phyloP scores from a whole-genome alignment of 2,113 vertebrate genomes.

The Ageneiosus marmoratus region DNA sequence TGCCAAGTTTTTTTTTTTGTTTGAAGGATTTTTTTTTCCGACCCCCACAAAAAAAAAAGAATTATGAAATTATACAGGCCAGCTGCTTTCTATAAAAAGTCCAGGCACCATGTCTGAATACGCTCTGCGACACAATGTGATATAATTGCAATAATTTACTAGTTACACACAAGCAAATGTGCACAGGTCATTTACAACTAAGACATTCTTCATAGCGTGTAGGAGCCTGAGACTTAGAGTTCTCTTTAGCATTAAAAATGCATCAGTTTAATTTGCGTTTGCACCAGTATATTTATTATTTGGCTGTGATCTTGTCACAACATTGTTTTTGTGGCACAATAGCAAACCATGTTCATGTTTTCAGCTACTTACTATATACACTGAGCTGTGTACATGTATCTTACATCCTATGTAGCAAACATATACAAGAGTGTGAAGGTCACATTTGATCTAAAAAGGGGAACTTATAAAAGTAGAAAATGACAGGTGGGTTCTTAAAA shows the following conservation, averaged over 20 bases:
- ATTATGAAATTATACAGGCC: background rate
- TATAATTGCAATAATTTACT: background rate
- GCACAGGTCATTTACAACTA: background rate
- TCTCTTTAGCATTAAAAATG: background rate
- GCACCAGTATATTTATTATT: background rate
- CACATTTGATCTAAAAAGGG: background rate
- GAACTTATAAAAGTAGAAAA: no score
- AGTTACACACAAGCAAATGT: background rate
- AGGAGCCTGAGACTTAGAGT: background rate
- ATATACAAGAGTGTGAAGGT: background rate
- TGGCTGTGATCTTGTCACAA: background rate
- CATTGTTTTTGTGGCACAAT: background rate
- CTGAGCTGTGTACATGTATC: no score
- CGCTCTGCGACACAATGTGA: background rate
- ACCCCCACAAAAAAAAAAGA: background rate
- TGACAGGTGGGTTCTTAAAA: background rate
- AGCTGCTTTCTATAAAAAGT: constrained; percentile 14
- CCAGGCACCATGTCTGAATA: background rate
- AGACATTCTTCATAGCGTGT: background rate
- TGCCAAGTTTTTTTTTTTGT: constrained; percentile 23
- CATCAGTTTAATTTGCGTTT: background rate
- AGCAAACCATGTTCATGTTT: background rate
- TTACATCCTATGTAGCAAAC: background rate
- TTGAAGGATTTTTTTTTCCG: background rate
- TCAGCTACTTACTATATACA: background rate